A percentile compares a stretch with the other conserved stretches of the same genome.
phyloP scores from a whole-genome alignment of 2,797 vertebrate genomes.

The Periparus ater region DNA sequence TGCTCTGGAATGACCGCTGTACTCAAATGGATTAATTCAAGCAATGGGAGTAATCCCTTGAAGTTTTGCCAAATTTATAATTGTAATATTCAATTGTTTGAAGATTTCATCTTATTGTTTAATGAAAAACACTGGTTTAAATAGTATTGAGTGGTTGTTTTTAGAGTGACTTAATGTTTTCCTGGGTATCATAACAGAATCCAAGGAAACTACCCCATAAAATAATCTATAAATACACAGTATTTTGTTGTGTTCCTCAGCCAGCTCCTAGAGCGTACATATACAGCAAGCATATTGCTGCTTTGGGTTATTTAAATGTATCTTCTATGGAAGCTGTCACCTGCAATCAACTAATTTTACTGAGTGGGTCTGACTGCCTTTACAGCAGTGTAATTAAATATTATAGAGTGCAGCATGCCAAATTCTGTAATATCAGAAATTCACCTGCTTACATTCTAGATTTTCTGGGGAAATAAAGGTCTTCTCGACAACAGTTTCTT shows the following conservation, averaged over 20 bases:
- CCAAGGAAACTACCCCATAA: neutral
- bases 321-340: neutral
- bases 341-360: neutral
- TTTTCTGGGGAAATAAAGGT: neutral
- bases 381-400: neutral
- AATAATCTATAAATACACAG: neutral
- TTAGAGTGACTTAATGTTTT: neutral
- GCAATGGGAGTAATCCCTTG: neutral
- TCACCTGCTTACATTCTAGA: neutral
- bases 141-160: neutral
- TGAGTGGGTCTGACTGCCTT: neutral
- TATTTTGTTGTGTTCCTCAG: neutral
- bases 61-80: neutral
- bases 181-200: neutral
- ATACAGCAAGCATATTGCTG: fast-evolving
- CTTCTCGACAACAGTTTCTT: neutral
- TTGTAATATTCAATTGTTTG: neutral
- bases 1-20: neutral
- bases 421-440: neutral
- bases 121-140: neutral
- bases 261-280: neutral
- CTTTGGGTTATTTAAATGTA: neutral
- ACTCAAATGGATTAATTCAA: neutral
- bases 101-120: neutral
- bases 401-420: neutral